Base-by-base conservation (phyloP, 1,140 invertebrate species). In the Halyomorpha halys region DNA sequence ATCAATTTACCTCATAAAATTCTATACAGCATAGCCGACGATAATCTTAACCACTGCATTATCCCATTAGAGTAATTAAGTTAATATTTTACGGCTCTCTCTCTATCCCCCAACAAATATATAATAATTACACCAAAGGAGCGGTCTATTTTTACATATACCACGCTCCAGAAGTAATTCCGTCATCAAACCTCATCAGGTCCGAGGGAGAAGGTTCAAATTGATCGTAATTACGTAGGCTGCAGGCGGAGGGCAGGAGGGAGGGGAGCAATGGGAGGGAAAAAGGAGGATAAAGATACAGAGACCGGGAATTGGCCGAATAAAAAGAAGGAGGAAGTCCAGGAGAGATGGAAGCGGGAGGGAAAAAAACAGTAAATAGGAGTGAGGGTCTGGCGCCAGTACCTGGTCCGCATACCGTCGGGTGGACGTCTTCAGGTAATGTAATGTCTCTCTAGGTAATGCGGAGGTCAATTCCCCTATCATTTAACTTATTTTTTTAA, bases 101-200 rank as follows among this genome's bases (percentile, higher is more conserved):
- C 34, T 13, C 27, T 30, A 3, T 30, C 27, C 8, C 3, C 27
- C 27, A 1, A 39, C 34, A 39, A 39, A 39, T 39, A 39, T 39
- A 39, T 39, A 39, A 39, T 39, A 56, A 56, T 56, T 27, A 56
- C 53, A 56, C 9, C 23, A n/a, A 25, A 21, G 15, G 23, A 56
- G 23, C 27, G 6, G 53, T 56, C 27, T 56, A 56, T 56, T 56
- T 56, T 19, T 25, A 56, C 53, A 56, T 25, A 23, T 16, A 19
- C 18, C 13, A 21, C 23, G 23, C 8, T 16, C 19, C 18, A n/a
- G 15, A 21, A 23, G 53, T 56, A 56, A 56, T 56, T 56, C 53
- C 23, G 23, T 56, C 53, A 56, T 56, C 53, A 56, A 56, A 56
- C 53, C 23, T 56, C 53, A 56, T 56, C 53, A 56, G 53, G 53